Percentiles rank a stretch among this genome's conserved stretches.
phyloP scores from a whole-genome alignment of 2,888 invertebrate species.

The Seira ritae region DNA sequence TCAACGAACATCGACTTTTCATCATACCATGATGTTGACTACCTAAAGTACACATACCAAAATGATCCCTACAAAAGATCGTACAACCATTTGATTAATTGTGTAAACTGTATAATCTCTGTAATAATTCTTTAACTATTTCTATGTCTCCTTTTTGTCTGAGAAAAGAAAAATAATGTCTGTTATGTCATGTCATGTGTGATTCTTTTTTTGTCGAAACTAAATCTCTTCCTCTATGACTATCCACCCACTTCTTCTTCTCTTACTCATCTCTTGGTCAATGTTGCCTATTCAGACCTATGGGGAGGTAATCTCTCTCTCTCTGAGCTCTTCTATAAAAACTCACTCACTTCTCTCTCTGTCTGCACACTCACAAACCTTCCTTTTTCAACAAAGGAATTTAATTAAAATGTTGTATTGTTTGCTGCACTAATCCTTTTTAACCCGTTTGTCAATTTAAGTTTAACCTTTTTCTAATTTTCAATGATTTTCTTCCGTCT shows the following conservation, averaged over 20 bases:
- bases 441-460: neutral
- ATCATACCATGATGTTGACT: no score
- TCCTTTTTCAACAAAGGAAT: neutral
- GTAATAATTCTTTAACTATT: neutral
- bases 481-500: neutral
- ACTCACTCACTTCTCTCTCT: constrained; percentile 61
- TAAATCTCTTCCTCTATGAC: constrained; percentile 66
- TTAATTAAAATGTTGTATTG: neutral
- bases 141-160: constrained; percentile 39
- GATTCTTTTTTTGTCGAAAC: constrained; percentile 55
- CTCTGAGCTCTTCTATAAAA: constrained; percentile 59
- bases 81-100: no score
- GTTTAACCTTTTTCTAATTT: neutral
- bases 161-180: constrained; percentile 46
- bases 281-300: constrained; percentile 73
- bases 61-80: no score
- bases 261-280: constrained; percentile 69
- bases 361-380: constrained; percentile 64
- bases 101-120: no score
- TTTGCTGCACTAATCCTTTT: constrained; percentile 37
- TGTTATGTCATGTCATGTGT: constrained; percentile 46
- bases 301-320: constrained; percentile 74
- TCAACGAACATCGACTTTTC: no score
- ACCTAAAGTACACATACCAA: no score
- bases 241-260: constrained; percentile 67